Base-by-base conservation (phyloP, 2,888 invertebrate genomes). In the Antheraea assamensis region DNA sequence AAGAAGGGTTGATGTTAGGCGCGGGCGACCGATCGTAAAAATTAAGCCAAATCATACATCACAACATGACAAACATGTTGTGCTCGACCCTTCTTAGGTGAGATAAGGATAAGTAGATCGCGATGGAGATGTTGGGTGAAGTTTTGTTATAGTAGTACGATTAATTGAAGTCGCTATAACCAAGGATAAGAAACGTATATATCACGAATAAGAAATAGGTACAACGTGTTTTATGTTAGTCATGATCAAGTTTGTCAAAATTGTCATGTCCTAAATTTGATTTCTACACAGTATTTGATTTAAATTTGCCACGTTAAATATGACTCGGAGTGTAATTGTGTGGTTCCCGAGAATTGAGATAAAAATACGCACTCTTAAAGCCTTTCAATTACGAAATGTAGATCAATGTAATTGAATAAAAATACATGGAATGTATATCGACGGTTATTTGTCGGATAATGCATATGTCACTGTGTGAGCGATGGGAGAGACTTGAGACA, bases 391-490 rank as follows among this genome's bases (percentile, higher is more conserved):
- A 79, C 73, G 27, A 68, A 66, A 77, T 76, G 75, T 71, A 76
- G 76, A 75, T 74, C 74, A 75, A 74, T 76, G 76, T 79, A 80
- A 81, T 76, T 78, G 76, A 77, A 81, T 81, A 77, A 78, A 79
- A 77, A 78, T 74, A 77, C 74, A 61, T 75, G 75, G 75, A 73
- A 73, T 77, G 74, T 70, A 27, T n/a, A 21, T n/a, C 15, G 24
- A 3, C 10, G 47, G 42, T 24, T 35, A 35, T 73, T 73, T 21
- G 70, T 72, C 64, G n/a, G 17, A 19, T 70, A 55, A 70, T 21
- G 70, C 35, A 8, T 13, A 24, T 42, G 70, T 35, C 68, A 24
- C 73, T 52, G 35, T 70, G 30, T 19, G 19, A 73, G 73, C 73
- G 55, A 73, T 58, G 42, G 19, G 24, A n/a, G 52, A 21, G n/a